Evolutionary conservation across 2,113 vertebrate genomes (phyloP), one percentile per base, ranked within the genome.

Genomic region (Chlorocebus sabaeus): DNA sequence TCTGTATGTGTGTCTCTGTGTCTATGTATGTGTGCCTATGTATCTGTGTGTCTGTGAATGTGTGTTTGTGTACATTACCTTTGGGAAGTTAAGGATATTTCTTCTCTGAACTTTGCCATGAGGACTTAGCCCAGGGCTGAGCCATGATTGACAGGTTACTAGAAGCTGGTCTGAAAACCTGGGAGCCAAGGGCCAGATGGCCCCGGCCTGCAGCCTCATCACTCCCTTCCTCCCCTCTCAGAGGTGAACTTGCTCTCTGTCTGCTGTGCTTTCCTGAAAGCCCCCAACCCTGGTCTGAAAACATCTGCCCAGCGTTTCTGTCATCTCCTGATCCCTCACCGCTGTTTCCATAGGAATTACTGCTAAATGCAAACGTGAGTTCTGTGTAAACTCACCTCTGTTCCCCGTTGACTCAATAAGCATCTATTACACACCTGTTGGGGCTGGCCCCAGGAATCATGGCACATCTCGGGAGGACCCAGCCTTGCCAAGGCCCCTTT

Each of bases 401-500:
- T 55, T n/a, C 43, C 11, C n/a, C 27, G 0, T 4, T 35, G 20
- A 40, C 52, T 40, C 67, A 12, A 6, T 1, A 23, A 22, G 64
- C 52, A 6, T 38, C 40, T 35, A 3, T 38, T 11, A 72, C 12
- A 61, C 3, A 32, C 80, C 38, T 27, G 43, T 30, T n/a, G 11
- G 40, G 57, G 20, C 10, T 32, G 78, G 25, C 25, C 1, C 64
- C 0, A 32, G n/a, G 55, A 80, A 55, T 59, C 40, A 7, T 8
- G 75, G 38, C 2, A 2, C 1, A n/a, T 48, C 32, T 68, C 0
- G 0, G 4, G 8, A 20, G 10, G 14, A 35, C 18, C 18, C 48
- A 57, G 55, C 22, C 76, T 73, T 38, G 25, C 55, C 13, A 3
- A 30, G 61, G 9, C 14, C 22, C 16, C 30, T 45, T 30, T 8